Evolutionary conservation across 1,140 invertebrate genomes (phyloP), one percentile per base, ranked within the genome.

Genomic region (Drosophila mojavensis): DNA sequence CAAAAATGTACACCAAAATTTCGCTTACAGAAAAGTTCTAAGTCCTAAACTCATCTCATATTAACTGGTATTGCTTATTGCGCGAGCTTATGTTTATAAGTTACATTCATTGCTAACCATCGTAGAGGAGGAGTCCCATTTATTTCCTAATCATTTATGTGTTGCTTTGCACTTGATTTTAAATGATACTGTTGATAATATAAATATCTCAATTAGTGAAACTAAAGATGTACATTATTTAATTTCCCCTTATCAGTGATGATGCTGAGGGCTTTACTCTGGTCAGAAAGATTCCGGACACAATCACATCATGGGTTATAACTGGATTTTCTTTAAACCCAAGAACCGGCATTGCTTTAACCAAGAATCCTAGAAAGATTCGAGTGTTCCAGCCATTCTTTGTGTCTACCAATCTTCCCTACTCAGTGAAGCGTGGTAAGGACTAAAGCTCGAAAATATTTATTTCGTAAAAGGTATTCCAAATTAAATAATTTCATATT

Each of bases 291-390:
- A 95, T 98, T 33, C 98, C 98, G 0, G 96, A 97, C 74, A 97
- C 97, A 0, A 97, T 99, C 10, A 98, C 97, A 0, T 97, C 97
- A 1, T 99, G 98, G 98, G 94, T 97, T 17, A 94, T 99, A 0
- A 97, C 96, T 36, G 98, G 97, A 1, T 99, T 99, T 92, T 97
- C 98, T 0, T 93, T 99, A 45, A 97, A 98, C 92, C 94, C 96
- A 0, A 93, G 96, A 9, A 93, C 95, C 61, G 98, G 98, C 17
- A 94, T 99, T 0, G 98, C 97, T 2, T 93, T 99, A 3, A 95
- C 97, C 10, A 92, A 95, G 55, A 90, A 93, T 67, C 93, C 96
- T 15, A 94, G 95, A 79, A 96, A 96, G 94, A 92, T 99, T 28
- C 95, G 94, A 88, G 97, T 98, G 0, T 97, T 97, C 89, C 95